Conservation (phyloP, 2,113 vertebrate genomes). For the Sus scrofa region T2T-Sscrofa CM000812.6:124966001-124966500, state of each 20-base stretch:
- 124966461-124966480: not conserved
- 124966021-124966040: not conserved
- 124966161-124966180: not conserved
- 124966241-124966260: not conserved
- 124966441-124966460: not conserved
- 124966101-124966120: not conserved
- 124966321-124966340: not conserved
- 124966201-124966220: not conserved
- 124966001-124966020: not conserved
- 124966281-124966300: not conserved
- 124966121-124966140: not conserved
- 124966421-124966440: not conserved
- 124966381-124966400: not conserved
- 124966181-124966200: not conserved
- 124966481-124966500: too few relatives aligned
- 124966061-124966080: not conserved
- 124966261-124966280: not conserved
- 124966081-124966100: not conserved
- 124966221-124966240: not conserved
- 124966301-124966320: not conserved
- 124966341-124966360: not conserved
- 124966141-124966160: not conserved
- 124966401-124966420: not conserved
- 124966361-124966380: not conserved
- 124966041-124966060: not conserved